A percentile compares a stretch with the other conserved stretches of the same genome.
Evolutionary conservation across 92 coral and sea anemone genomes (phyloP).

Genomic region (Epizoanthus ramosus): DNA sequence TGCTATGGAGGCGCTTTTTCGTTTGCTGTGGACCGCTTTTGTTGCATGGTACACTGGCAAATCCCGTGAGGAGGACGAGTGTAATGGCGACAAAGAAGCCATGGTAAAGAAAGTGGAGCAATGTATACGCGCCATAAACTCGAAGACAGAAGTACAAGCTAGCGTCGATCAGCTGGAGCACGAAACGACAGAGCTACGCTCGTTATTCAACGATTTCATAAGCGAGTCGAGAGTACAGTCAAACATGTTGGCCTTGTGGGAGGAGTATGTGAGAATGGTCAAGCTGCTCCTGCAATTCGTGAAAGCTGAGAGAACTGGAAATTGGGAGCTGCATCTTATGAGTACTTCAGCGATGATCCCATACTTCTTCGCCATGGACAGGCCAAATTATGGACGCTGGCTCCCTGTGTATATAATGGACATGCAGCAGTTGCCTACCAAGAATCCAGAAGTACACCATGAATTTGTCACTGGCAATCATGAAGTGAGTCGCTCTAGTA

Average conservation of each 20-base stretch:
- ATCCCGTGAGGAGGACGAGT: too few species aligned
- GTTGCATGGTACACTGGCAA: too few species aligned
- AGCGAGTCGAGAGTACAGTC: conserved; percentile 16
- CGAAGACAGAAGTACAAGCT: too few species aligned
- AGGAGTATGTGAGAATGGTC: conserved; percentile 46
- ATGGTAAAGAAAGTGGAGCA: too few species aligned
- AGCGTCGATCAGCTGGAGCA: too few species aligned
- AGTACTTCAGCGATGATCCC: conserved; percentile 46
- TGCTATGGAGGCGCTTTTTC: too few species aligned
- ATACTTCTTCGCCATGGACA: conserved; percentile 61
- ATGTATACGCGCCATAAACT: too few species aligned
- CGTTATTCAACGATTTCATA: too few species aligned
- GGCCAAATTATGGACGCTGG: conserved; percentile 65
- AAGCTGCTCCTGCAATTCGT: conserved; percentile 56
- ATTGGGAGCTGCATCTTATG: conserved; percentile 56
- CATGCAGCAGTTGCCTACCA: conserved; percentile 46
- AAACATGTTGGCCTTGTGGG: conserved; percentile 58
- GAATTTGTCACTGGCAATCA: conserved; percentile 47
- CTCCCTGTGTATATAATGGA: conserved; percentile 57
- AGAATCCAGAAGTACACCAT: conserved; percentile 55
- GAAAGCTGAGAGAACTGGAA: conserved; percentile 61
- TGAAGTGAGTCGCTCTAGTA: conserved; percentile 49
- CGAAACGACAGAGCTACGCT: too few species aligned
- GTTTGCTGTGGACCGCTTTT: too few species aligned
- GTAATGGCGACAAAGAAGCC: too few species aligned